Conservation (phyloP, 2,797 vertebrate genomes). For the Cyclopterus lumpus region DNA sequence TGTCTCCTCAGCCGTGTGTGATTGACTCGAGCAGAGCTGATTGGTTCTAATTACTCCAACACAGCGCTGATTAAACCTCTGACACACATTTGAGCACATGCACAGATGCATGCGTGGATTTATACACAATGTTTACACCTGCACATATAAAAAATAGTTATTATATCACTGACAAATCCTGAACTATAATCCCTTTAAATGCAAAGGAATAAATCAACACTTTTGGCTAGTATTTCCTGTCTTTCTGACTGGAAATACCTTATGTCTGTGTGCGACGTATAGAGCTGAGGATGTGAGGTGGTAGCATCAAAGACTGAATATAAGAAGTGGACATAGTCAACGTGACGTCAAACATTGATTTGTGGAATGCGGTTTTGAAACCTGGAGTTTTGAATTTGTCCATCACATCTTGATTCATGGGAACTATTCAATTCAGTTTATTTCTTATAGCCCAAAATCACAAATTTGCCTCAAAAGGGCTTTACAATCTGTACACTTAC, state of each 20-base stretch:
- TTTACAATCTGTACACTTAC: no score
- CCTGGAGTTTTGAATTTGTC: no score
- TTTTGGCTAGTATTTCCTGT: background rate
- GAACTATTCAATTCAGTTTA: no score
- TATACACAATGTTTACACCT: constrained; percentile 2
- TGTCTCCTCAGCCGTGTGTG: constrained; percentile 35
- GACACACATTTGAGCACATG: constrained; percentile 37
- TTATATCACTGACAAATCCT: background rate
- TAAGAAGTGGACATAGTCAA: no score
- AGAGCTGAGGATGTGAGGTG: no score
- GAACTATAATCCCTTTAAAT: background rate
- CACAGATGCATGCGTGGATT: constrained; percentile 10
- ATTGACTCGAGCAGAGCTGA: constrained; percentile 55
- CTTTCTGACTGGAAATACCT: background rate
- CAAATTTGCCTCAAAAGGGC: no score
- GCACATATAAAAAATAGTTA: background rate
- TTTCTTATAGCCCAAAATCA: no score
- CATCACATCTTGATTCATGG: no score
- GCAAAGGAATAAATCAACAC: background rate
- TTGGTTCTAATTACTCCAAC: constrained; percentile 60
- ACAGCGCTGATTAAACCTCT: constrained; percentile 55
- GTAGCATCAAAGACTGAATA: no score
- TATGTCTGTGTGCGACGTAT: background rate
- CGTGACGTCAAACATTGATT: no score
- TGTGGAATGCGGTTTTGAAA: no score